These are phyloP conservation scores for Dufourea novaeangliae DNA, from an alignment of 1,140 invertebrate species.

Conservation along the genomic window DNA sequence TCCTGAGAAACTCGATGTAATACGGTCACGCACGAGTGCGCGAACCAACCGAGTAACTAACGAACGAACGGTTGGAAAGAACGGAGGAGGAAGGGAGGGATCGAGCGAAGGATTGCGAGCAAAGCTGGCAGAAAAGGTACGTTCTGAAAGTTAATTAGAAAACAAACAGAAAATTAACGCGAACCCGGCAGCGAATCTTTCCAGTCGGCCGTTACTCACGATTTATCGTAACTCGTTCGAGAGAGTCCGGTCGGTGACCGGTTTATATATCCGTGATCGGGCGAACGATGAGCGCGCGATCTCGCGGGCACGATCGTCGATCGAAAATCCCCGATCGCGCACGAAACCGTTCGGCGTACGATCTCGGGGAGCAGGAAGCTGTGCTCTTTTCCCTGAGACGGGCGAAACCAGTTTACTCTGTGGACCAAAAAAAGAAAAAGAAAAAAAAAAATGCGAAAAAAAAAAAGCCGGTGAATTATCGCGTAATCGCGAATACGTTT, in stretches of 20 bases:
- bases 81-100: no score
- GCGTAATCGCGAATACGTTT: conserved; percentile 52
- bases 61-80: no score
- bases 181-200: conserved; percentile 76
- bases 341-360: conserved; percentile 33
- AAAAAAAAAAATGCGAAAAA: not conserved
- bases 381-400: conserved; percentile 1
- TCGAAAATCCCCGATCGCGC: conserved; percentile 57
- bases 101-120: not conserved
- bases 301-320: conserved; percentile 42
- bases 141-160: conserved; percentile 75
- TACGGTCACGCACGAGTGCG: conserved; percentile 49
- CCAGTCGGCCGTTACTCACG: conserved; percentile 70
- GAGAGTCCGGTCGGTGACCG: conserved; percentile 74
- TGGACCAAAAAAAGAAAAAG: not conserved
- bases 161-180: conserved; percentile 77
- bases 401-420: conserved; percentile 38
- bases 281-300: conserved; percentile 27
- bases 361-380: conserved; percentile 36
- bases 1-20: conserved; percentile 58
- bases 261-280: conserved; percentile 61
- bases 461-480: conserved; percentile 40
- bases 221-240: conserved; percentile 77
- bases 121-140: not conserved
- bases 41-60: no score